These are phyloP conservation scores for Lasius platythorax DNA, from an alignment of 2,888 invertebrate species.

Conservation along the genomic window DNA sequence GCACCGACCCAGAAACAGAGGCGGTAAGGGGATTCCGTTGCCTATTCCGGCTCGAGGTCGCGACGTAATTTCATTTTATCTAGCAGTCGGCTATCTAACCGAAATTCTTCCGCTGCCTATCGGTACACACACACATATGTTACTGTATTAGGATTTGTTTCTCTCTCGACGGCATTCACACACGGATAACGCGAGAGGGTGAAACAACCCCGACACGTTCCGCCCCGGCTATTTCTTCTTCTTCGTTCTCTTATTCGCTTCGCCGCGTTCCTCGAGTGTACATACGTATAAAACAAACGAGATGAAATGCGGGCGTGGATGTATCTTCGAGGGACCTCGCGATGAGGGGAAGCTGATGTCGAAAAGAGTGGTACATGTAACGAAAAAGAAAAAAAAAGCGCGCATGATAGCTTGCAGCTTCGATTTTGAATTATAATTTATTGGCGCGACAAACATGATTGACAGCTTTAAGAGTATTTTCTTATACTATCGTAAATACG, in stretches of 20 bases:
- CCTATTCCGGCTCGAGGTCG: conserved; percentile 65
- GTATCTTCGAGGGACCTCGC: not conserved
- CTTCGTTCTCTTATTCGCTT: conserved; percentile 36
- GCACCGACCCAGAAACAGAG: conserved; percentile 77
- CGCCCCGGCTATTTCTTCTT: conserved; percentile 37
- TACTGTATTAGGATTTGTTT: not conserved
- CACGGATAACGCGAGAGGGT: not conserved
- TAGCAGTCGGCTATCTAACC: conserved; percentile 69
- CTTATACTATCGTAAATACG: not conserved
- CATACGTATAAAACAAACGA: conserved; percentile 11
- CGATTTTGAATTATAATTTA: conserved; percentile 1
- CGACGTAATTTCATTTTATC: conserved; percentile 79
- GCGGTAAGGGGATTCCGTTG: conserved; percentile 66
- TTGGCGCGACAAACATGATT: not conserved
- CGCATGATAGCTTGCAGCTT: not conserved
- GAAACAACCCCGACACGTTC: conserved; percentile 56
- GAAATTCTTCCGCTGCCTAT: conserved; percentile 68
- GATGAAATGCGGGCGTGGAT: conserved; percentile 26
- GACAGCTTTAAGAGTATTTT: not conserved
- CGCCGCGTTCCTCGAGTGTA: conserved; percentile 13
- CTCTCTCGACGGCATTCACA: not conserved
- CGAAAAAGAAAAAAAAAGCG: not conserved
- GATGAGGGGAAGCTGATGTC: not conserved
- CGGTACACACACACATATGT: not conserved
- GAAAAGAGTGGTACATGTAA: not conserved